Percentiles rank a stretch among this genome's conserved stretches.
These are phyloP conservation scores for Hylaeus anthracinus DNA, from an alignment of 1,140 invertebrate species.

Conservation along the genomic window DNA sequence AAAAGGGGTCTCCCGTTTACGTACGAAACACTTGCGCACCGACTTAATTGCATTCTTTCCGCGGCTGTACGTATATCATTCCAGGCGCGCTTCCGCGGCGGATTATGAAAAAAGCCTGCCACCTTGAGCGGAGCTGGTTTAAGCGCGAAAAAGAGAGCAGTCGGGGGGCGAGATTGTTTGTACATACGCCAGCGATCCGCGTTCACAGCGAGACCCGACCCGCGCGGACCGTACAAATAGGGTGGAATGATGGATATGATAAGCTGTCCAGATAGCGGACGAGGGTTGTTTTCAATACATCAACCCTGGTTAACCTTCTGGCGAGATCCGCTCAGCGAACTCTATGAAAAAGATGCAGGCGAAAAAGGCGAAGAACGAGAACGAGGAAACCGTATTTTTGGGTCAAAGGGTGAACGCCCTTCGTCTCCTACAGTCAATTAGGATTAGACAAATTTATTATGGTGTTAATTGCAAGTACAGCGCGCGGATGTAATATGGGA, in stretches of 20 bases:
- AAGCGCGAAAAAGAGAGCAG: conserved; percentile 20
- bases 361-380: neutral
- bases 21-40: conserved; percentile 5
- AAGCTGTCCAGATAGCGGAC: conserved; percentile 65
- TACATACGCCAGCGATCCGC: conserved; percentile 17
- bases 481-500: too few species aligned
- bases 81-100: neutral
- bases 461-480: too few species aligned
- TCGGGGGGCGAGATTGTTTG: conserved; percentile 22
- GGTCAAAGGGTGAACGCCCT: neutral
- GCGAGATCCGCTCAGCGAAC: neutral
- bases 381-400: neutral
- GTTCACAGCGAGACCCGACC: neutral
- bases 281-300: conserved; percentile 69
- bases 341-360: neutral
- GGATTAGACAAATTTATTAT: too few species aligned
- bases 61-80: conserved; percentile 4
- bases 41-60: conserved; percentile 39
- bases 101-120: conserved; percentile 10
- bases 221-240: conserved; percentile 57
- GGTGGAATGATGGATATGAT: conserved; percentile 68
- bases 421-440: too few species aligned
- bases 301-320: conserved; percentile 55
- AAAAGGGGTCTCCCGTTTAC: neutral
- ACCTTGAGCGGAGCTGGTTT: neutral